These are phyloP conservation scores for Ophthalmolycus amberensis DNA, from an alignment of 2,113 vertebrate genomes.

Conservation along the genomic window DNA sequence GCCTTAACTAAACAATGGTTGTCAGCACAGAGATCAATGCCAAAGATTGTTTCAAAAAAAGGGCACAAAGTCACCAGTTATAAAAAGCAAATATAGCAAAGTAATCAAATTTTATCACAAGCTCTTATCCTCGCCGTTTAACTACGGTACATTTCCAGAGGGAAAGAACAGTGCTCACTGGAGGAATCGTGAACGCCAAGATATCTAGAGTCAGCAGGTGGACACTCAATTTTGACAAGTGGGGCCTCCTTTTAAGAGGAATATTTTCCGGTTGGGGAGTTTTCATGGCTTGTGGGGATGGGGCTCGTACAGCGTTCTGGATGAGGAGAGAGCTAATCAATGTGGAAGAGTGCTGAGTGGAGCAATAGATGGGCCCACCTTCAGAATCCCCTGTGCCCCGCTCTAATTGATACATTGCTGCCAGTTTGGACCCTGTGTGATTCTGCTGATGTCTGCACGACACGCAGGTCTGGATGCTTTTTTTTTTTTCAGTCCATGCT, in stretches of 20 bases:
- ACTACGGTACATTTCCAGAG: conserved; percentile 27
- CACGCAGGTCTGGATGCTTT: conserved; percentile 2
- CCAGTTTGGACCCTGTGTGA: conserved; percentile 56
- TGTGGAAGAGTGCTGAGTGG: conserved; percentile 75
- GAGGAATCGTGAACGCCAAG: conserved; percentile 16
- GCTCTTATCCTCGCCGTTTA: conserved; percentile 26
- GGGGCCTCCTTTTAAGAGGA: conserved; percentile 54
- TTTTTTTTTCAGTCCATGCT: not conserved
- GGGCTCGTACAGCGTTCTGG: conserved; percentile 53
- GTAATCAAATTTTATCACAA: conserved; percentile 34
- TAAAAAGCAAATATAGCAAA: conserved; percentile 34
- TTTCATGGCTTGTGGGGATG: conserved; percentile 64
- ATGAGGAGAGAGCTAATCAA: conserved; percentile 72
- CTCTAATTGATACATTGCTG: conserved; percentile 72
- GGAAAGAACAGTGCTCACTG: conserved; percentile 26
- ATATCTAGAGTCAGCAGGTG: conserved; percentile 70
- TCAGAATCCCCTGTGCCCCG: conserved; percentile 59
- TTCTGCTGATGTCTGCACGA: conserved; percentile 73
- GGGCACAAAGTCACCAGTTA: not conserved
- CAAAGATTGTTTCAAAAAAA: conserved; percentile 3
- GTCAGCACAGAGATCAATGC: conserved; percentile 3
- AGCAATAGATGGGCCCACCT: conserved; percentile 65
- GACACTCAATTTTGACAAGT: conserved; percentile 61
- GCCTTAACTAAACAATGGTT: not conserved
- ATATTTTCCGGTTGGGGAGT: conserved; percentile 73